Conservation (phyloP, 2,888 invertebrate species). For the Peribatodes rhomboidaria region DNA sequence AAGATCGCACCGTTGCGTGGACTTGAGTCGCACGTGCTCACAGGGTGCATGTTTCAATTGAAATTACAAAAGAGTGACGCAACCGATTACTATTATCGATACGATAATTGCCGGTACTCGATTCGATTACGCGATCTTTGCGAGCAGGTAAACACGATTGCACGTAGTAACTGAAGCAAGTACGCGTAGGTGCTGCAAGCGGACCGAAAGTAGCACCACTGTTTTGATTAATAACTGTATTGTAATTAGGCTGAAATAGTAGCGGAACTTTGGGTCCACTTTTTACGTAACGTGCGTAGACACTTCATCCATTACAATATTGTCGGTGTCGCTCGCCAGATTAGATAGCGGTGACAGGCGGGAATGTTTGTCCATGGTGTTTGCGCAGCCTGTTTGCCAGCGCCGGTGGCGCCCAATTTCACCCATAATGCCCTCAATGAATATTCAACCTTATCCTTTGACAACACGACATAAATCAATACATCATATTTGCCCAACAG, state of each 20-base stretch:
- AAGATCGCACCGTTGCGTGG: conserved; percentile 14
- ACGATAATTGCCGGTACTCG: conserved; percentile 31
- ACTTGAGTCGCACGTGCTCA: conserved; percentile 11
- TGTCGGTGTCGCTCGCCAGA: conserved; percentile 69
- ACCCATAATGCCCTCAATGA: conserved; percentile 46
- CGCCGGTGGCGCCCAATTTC: conserved; percentile 58
- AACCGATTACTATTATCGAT: conserved; percentile 29
- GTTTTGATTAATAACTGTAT: conserved; percentile 12
- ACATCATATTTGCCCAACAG: conserved; percentile 42
- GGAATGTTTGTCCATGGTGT: conserved; percentile 75
- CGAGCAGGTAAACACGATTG: conserved; percentile 21
- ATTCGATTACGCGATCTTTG: conserved; percentile 30
- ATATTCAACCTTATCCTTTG: conserved; percentile 59
- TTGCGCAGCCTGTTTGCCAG: conserved; percentile 71
- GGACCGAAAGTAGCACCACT: conserved; percentile 10
- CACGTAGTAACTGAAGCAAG: conserved; percentile 18
- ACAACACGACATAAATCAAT: conserved; percentile 51
- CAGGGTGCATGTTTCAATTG: conserved; percentile 18
- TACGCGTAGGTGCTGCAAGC: conserved; percentile 17
- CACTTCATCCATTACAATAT: conserved; percentile 39
- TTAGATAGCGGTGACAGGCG: conserved; percentile 76
- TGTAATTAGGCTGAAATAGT: conserved; percentile 14
- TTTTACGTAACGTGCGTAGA: conserved; percentile 40
- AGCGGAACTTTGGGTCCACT: conserved; percentile 17
- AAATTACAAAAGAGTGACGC: conserved; percentile 23